Evolutionary conservation across 2,888 invertebrate species (phyloP), one percentile per base, ranked within the genome.

Genomic region (Hydrotaea diabolus): DNA sequence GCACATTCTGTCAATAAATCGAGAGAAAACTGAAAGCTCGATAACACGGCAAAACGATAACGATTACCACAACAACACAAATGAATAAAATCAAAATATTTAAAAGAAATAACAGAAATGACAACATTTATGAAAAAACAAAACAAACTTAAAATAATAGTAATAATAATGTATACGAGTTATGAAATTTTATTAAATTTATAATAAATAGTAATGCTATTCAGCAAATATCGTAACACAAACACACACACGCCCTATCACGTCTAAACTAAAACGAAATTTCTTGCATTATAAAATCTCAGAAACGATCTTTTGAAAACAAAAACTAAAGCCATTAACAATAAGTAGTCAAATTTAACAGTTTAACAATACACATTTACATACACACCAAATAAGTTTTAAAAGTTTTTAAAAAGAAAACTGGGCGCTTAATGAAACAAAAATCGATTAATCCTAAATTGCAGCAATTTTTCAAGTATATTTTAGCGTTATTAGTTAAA

Each of bases 331-430:
- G 64, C 66, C 26, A 53, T 69, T 69, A 77, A 64, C 53, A 64
- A 66, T 77, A 66, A 77, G 66, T 77, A 66, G 76, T n/a, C 64
- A 43, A 77, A 77, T 77, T 77, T 49, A 64, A 66, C 43, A 66
- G 21, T 64, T 31, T 46, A 23, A 59, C 19, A 57, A 17, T 17
- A 39, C 31, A 23, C 19, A 55, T 21, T 5, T 21, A 55, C 19
- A 11, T 21, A 55, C 19, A 55, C 19, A n/a, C n/a, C 31, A 62
- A 39, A 39, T 8, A 1, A 39, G 31, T 31, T 31, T 31, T 4
- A 31, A 31, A 39, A 11, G 39, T 36, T 36, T 36, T 36, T 5
- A 36, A 36, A 36, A 5, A 36, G 36, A n/a, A 36, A 36, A 36
- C 39, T 39, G 39, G 39, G 39, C 39, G 39, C 3, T 39, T 31